A percentile compares a stretch with the other conserved stretches of the same genome.
Evolutionary conservation across 53 echinoderm and acorn worm genomes (phyloP).

Genomic region (Actinopyga echinites): DNA sequence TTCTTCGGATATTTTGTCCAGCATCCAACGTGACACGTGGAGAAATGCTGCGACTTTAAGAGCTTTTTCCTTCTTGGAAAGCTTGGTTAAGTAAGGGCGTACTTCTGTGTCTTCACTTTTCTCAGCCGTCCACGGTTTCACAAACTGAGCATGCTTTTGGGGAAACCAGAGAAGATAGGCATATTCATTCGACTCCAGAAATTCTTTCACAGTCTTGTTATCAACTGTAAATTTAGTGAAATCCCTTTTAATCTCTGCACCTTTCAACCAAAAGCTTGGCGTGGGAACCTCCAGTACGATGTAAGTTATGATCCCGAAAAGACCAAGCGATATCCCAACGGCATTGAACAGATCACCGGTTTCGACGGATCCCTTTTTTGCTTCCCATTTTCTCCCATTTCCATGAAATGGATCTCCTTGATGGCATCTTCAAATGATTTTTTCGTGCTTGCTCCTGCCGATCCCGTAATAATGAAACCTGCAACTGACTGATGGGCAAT

Average conservation of each 20-base stretch:
- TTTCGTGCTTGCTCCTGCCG: conserved; percentile 11
- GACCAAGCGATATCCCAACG: conserved; percentile 6
- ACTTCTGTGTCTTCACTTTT: background rate
- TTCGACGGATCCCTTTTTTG: background rate
- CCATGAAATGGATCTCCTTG: conserved; percentile 14
- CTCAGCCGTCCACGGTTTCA: background rate
- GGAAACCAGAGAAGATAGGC: background rate
- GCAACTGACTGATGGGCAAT: conserved; percentile 15
- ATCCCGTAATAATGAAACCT: conserved; percentile 20
- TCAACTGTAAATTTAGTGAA: background rate
- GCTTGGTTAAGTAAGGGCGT: background rate
- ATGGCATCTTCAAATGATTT: conserved; percentile 20
- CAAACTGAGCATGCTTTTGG: background rate
- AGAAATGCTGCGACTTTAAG: background rate
- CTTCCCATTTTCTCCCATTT: background rate
- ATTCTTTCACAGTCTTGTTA: background rate
- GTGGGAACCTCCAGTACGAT: background rate
- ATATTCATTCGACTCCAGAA: background rate
- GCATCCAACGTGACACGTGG: background rate
- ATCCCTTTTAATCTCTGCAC: background rate
- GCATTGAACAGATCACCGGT: background rate
- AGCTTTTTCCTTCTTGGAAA: background rate
- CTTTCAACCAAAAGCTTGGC: background rate
- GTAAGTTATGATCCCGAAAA: conserved; percentile 11
- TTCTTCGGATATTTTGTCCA: background rate